Evolutionary conservation across 2,113 vertebrate species (phyloP).

Genomic region (Theristicus caerulescens): DNA sequence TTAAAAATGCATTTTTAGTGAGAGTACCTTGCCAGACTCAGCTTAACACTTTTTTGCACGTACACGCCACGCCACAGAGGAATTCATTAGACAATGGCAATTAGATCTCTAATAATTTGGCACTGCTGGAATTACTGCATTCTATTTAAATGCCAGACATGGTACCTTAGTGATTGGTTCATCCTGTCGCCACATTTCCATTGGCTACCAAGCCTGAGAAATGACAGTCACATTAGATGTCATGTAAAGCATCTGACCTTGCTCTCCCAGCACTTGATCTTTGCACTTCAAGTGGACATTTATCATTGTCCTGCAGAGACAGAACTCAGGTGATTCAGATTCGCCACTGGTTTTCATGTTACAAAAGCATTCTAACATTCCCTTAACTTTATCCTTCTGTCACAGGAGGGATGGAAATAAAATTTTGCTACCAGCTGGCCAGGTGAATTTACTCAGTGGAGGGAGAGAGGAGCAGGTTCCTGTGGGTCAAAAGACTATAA

Average conservation of each 20-base stretch:
- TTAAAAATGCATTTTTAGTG: slow-evolving; percentile 27
- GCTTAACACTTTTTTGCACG: background rate
- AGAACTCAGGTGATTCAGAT: slow-evolving; percentile 72
- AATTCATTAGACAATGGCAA: slow-evolving; percentile 67
- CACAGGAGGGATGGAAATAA: background rate
- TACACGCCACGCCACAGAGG: background rate
- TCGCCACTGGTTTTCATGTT: slow-evolving; percentile 29
- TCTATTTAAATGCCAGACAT: slow-evolving; percentile 74
- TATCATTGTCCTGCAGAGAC: slow-evolving; percentile 67
- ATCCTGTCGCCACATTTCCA: slow-evolving; percentile 65
- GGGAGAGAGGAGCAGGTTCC: background rate
- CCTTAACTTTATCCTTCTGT: background rate
- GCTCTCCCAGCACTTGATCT: slow-evolving; percentile 75
- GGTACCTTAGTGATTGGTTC: slow-evolving; percentile 72
- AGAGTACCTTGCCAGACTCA: background rate
- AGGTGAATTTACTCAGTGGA: background rate
- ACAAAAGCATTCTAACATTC: background rate
- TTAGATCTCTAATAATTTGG: slow-evolving; percentile 73
- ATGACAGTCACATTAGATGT: slow-evolving; percentile 74
- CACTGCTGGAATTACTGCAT: slow-evolving; percentile 61
- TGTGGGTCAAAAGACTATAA: background rate
- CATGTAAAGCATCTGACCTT: slow-evolving; percentile 78
- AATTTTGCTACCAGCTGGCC: background rate
- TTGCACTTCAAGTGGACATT: slow-evolving; percentile 70
- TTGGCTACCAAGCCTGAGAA: slow-evolving; percentile 66